Evolutionary conservation across 2,797 vertebrate genomes (phyloP).

Genomic region (Scyliorhinus canicula): DNA sequence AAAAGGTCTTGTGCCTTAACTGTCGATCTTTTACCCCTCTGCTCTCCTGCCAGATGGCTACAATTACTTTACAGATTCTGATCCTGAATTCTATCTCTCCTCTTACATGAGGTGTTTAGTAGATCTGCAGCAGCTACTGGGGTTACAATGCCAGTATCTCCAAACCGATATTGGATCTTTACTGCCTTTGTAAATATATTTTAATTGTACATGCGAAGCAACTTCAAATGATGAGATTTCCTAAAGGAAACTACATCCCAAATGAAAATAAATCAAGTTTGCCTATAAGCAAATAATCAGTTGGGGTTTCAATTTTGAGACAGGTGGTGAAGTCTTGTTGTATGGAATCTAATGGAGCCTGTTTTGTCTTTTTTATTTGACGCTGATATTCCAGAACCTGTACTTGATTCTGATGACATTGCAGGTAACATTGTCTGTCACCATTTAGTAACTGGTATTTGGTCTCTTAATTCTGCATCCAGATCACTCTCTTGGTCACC

Average conservation of each 20-base stretch:
- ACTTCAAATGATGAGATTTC: not conserved
- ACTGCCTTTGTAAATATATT: too few relatives aligned
- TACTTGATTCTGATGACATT: not conserved
- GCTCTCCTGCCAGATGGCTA: not conserved
- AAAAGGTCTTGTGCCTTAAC: not conserved
- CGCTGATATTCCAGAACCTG: not conserved
- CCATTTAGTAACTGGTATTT: not conserved
- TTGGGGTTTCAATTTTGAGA: not conserved
- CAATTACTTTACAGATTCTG: not conserved
- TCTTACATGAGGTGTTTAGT: too few relatives aligned
- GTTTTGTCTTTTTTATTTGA: slow-evolving; percentile 1
- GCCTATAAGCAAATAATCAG: too few relatives aligned
- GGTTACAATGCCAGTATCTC: too few relatives aligned
- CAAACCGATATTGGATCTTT: not conserved
- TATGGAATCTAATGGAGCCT: not conserved
- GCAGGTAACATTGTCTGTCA: not conserved
- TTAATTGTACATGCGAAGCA: not conserved
- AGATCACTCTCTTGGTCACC: not conserved
- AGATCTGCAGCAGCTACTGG: too few relatives aligned
- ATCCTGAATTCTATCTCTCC: not conserved
- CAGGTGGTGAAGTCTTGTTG: not conserved
- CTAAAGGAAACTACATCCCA: not conserved
- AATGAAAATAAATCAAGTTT: not conserved
- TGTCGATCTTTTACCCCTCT: not conserved
- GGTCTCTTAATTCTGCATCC: not conserved